Evolutionary conservation across 2,888 invertebrate species (phyloP), one percentile per base, ranked within the genome.

Genomic region (Oxystoma pomonae): DNA sequence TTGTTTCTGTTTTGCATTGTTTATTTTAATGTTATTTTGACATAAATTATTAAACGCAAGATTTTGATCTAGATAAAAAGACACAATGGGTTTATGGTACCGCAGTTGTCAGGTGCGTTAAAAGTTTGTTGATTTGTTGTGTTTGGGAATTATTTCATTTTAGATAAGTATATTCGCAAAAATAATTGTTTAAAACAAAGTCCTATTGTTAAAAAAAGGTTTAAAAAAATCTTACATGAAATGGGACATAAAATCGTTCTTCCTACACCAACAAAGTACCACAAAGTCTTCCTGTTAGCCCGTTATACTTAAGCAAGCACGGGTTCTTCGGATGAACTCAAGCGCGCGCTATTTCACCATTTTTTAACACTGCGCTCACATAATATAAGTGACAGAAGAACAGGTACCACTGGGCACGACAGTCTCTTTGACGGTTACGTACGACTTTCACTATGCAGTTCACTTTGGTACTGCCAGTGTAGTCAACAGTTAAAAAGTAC

Each of bases 401-500:
- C 59, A 65, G 50, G 59, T 62, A 63, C 60, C 53, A n/a, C 53
- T 19, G 53, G 19, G n/a, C 53, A 19, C 53, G 53, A 9, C n/a
- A 16, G n/a, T 59, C 22, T 59, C 51, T 35, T 35, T 52, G 35
- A 58, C 52, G 35, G 22, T 60, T 61, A 61, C 59, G 60, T 64
- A 65, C 70, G 68, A 73, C 74, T 74, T 74, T 74, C 74, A 71
- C 72, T 72, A 68, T 67, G 66, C 70, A 70, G 69, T 68, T 71
- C 69, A 68, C 68, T 68, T 69, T 57, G 68, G 70, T 70, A 75
- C 74, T 74, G 71, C 70, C 71, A 69, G 69, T 35, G 35, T 35
- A 67, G 65, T 66, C 70, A 69, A 73, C 74, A 74, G 74, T 73
- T 75, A 74, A 75, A 75, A 73, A 75, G 72, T 74, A 71, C 71